Conservation (phyloP, 2,113 vertebrate species). For the Halichoeres trimaculatus region DNA sequence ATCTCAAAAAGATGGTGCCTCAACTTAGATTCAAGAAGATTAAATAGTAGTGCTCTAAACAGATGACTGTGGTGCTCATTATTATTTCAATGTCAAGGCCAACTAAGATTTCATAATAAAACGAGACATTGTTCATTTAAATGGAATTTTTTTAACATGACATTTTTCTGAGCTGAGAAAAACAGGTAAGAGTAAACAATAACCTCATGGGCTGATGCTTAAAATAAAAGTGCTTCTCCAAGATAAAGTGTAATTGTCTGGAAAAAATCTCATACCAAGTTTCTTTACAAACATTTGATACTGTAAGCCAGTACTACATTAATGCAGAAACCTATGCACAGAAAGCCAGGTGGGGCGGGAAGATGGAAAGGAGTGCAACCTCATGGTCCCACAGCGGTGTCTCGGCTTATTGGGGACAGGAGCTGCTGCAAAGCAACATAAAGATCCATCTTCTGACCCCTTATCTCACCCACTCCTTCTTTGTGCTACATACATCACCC, state of each 20-base stretch:
- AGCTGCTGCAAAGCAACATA: slow-evolving; percentile 52
- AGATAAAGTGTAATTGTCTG: slow-evolving; percentile 65
- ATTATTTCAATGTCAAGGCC: no score
- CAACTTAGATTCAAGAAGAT: no score
- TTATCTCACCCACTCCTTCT: slow-evolving; percentile 42
- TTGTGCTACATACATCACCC: slow-evolving; percentile 35
- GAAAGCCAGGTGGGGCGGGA: slow-evolving; percentile 72
- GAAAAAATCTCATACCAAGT: slow-evolving; percentile 53
- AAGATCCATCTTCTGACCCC: slow-evolving; percentile 48
- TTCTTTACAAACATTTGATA: slow-evolving; percentile 58
- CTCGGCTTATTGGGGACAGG: slow-evolving; percentile 60
- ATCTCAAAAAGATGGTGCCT: no score
- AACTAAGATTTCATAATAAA: neutral
- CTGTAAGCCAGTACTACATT: slow-evolving; percentile 67
- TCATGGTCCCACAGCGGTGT: slow-evolving; percentile 70
- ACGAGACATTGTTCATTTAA: neutral
- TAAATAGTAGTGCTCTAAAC: no score
- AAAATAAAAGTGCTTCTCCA: slow-evolving; percentile 35
- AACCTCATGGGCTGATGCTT: slow-evolving; percentile 30
- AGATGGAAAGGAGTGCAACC: slow-evolving; percentile 63
- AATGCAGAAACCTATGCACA: slow-evolving; percentile 55
- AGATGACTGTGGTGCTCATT: no score
- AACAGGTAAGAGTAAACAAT: neutral
- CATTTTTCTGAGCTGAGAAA: neutral
- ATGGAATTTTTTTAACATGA: neutral